Percentiles rank a stretch among this genome's conserved stretches.
Evolutionary conservation across 2,113 vertebrate genomes (phyloP).

Genomic region (Pluvianellus socialis): DNA sequence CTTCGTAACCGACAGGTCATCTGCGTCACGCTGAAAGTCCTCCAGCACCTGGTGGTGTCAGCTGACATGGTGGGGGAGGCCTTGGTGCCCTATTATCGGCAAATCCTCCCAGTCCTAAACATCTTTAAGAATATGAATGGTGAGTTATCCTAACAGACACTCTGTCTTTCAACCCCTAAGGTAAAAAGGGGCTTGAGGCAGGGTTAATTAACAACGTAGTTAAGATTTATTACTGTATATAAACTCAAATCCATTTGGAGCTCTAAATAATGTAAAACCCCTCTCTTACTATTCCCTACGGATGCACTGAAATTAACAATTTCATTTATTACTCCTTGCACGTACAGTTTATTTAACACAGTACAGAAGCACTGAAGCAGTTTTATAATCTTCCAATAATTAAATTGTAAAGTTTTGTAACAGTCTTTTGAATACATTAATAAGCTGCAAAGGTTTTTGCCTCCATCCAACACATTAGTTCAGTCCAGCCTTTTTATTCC

Average conservation of each 20-base stretch:
- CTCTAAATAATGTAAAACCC: slow-evolving; percentile 30
- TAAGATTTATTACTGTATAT: slow-evolving; percentile 61
- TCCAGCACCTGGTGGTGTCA: slow-evolving; percentile 93
- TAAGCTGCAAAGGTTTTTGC: slow-evolving; percentile 38
- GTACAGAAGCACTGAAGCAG: slow-evolving; percentile 51
- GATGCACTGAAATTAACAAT: slow-evolving; percentile 58
- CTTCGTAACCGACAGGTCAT: slow-evolving; percentile 90
- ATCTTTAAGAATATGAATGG: slow-evolving; percentile 94
- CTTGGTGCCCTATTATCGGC: slow-evolving; percentile 92
- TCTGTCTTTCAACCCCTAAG: not conserved
- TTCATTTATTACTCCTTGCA: slow-evolving; percentile 57
- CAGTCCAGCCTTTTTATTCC: slow-evolving; percentile 12
- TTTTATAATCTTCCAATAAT: slow-evolving; percentile 69
- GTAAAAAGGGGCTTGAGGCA: slow-evolving; percentile 6
- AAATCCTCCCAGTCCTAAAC: slow-evolving; percentile 93
- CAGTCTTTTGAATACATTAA: slow-evolving; percentile 57
- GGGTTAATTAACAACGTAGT: slow-evolving; percentile 53
- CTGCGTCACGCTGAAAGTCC: slow-evolving; percentile 88
- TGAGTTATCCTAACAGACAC: slow-evolving; percentile 73
- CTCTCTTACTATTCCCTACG: slow-evolving; percentile 6
- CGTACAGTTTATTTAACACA: slow-evolving; percentile 51
- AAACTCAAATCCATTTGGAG: slow-evolving; percentile 60
- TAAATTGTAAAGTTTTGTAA: slow-evolving; percentile 69
- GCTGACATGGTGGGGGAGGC: slow-evolving; percentile 89
- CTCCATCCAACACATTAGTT: not conserved